Evolutionary conservation across 2,797 vertebrate genomes (phyloP).

Genomic region (Coluber constrictor): DNA sequence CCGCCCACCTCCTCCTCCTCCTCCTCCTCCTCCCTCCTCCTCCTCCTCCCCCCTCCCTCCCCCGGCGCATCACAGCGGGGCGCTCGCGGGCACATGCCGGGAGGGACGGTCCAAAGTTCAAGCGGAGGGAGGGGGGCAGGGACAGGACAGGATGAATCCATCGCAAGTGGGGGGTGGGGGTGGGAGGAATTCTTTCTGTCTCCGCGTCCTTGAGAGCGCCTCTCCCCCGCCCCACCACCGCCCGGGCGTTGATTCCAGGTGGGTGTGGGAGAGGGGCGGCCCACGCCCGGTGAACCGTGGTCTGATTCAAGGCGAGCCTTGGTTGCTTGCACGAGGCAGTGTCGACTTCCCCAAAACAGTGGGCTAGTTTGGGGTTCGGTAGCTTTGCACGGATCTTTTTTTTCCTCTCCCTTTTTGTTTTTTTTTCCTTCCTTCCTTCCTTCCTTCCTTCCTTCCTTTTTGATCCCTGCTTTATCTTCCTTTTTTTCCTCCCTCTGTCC

Average conservation of each 20-base stretch:
- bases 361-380: background rate
- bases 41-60: accelerated
- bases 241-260: background rate
- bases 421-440: background rate
- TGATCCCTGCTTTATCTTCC: background rate
- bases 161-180: background rate
- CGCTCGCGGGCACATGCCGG: background rate
- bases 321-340: background rate
- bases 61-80: background rate
- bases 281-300: background rate
- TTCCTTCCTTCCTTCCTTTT: background rate
- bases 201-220: background rate
- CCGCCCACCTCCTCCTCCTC: background rate
- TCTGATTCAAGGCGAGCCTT: background rate
- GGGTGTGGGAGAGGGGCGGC: background rate
- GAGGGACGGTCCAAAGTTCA: background rate
- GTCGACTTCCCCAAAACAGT: background rate
- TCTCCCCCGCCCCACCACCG: too few relatives aligned
- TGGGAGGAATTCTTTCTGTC: background rate
- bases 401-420: background rate
- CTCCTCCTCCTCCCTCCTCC: background rate
- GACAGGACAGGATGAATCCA: background rate
- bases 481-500: background rate
- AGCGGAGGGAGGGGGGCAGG: background rate
- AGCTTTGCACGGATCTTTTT: background rate